A percentile compares a stretch with the other conserved stretches of the same genome.
Evolutionary conservation across 2,113 vertebrate species (phyloP).

Genomic region (Sprattus sprattus): DNA sequence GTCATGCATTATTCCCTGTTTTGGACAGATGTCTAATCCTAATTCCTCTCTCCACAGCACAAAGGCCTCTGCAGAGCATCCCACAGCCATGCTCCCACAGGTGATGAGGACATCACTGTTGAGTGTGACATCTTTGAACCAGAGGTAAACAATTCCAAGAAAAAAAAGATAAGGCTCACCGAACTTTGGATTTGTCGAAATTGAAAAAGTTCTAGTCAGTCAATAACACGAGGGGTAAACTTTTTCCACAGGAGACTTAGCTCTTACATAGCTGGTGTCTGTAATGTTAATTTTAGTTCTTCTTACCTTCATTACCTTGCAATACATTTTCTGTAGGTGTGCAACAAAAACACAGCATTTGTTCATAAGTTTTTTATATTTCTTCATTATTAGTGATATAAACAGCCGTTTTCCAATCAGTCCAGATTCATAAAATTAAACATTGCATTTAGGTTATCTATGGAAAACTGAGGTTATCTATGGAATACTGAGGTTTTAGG

Average conservation of each 20-base stretch:
- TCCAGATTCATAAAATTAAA: not conserved
- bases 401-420: not conserved
- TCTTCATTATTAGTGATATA: not conserved
- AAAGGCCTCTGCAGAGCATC: conserved; percentile 68
- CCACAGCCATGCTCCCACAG: rapidly evolving
- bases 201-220: not conserved
- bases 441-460: not conserved
- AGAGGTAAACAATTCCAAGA: conserved; percentile 56
- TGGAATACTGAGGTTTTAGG: not conserved
- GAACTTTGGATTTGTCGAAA: not conserved
- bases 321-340: not conserved
- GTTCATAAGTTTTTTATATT: not conserved
- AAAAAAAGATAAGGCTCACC: not conserved
- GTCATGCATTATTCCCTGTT: not conserved
- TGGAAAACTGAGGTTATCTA: not conserved
- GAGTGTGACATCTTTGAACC: conserved; percentile 71
- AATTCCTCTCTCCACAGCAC: conserved; percentile 59
- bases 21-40: not conserved
- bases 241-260: too few relatives aligned
- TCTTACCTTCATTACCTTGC: not conserved
- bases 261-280: not conserved
- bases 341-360: not conserved
- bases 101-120: rapidly evolving
- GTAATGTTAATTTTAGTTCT: not conserved
- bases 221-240: not conserved